These are phyloP conservation scores for Zeuzera pyrina DNA, from an alignment of 2,888 invertebrate species.

Conservation along the genomic window DNA sequence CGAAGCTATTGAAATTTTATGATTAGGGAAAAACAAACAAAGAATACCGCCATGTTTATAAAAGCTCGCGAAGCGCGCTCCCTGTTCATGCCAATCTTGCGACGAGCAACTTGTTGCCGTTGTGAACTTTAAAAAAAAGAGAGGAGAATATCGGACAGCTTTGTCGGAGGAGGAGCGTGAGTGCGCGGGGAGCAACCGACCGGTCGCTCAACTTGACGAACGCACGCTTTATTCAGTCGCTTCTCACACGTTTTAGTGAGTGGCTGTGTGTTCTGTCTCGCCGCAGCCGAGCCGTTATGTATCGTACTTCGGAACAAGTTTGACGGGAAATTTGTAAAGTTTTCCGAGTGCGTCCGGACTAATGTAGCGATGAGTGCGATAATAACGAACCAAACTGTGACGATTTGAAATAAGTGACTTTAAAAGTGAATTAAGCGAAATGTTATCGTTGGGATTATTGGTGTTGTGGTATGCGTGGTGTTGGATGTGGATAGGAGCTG, in stretches of 20 bases:
- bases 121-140: conserved; percentile 59
- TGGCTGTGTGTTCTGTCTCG: conserved; percentile 31
- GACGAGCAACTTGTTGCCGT: conserved; percentile 70
- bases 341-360: conserved; percentile 59
- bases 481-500: conserved; percentile 48
- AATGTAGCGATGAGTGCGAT: conserved; percentile 61
- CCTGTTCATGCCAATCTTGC: conserved; percentile 72
- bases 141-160: conserved; percentile 43
- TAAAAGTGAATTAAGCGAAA: conserved; percentile 59
- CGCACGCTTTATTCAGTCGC: conserved; percentile 53
- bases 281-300: conserved; percentile 59
- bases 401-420: conserved; percentile 64
- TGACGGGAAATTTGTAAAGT: conserved; percentile 70
- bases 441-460: conserved; percentile 63
- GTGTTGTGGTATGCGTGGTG: conserved; percentile 54
- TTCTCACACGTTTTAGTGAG: conserved; percentile 40
- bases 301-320: conserved; percentile 69
- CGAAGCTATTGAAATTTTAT: conserved; percentile 36
- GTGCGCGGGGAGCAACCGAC: conserved; percentile 55
- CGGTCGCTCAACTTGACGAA: conserved; percentile 60
- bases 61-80: conserved; percentile 70
- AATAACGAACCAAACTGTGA: conserved; percentile 52
- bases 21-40: conserved; percentile 67
- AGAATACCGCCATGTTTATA: conserved; percentile 68
- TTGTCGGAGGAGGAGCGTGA: conserved; percentile 63